Base-by-base conservation (phyloP, 1,140 invertebrate genomes). In the Tribolium castaneum region DNA sequence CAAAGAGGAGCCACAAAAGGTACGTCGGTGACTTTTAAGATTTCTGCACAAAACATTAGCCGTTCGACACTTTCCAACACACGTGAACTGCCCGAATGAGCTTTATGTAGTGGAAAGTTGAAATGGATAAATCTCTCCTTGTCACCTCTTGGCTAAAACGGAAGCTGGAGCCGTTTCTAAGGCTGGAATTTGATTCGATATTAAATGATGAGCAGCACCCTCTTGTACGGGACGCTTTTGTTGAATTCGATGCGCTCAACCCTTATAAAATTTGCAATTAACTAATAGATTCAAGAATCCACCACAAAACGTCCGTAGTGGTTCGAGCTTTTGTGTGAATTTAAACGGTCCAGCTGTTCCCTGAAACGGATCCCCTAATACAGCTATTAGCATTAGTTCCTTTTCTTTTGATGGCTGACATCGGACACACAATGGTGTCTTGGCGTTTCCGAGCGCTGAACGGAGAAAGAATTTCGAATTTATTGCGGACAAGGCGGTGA, bases 101-200 rank as follows among this genome's bases (percentile, higher is more conserved):
- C 52, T 73, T 73, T 73, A 73, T 73, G 71, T 73, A 73, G 71
- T 73, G 71, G 71, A 73, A 73, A 73, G 71, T 73, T 73, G 71
- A 54, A 73, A 73, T 73, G 71, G 71, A 73, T 73, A 73, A 73
- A 73, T 73, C 49, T 52, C 34, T 12, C 35, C 59, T 66, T 73
- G 71, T 73, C 71, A 73, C 71, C 71, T 73, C 52, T 73, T 25
- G 7, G 34, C 14, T 25, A 2, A 62, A 66, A 22, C 59, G 59
- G 59, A 66, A 66, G 45, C 51, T 52, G 16, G 25, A 9, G 30
- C 6, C 30, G n/a, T 45, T 45, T 45, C 39, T n/a, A 45, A 2
- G 1, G n/a, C 39, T 45, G 39, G 39, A 45, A 45, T 45, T 45
- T 45, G 10, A 66, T 66, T 66, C 34, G 59, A 66, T 66, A 66